Percentiles rank a stretch among this genome's conserved stretches.
phyloP scores from a whole-genome alignment of 2,888 invertebrate species.

The Hydriomena furcata region DNA sequence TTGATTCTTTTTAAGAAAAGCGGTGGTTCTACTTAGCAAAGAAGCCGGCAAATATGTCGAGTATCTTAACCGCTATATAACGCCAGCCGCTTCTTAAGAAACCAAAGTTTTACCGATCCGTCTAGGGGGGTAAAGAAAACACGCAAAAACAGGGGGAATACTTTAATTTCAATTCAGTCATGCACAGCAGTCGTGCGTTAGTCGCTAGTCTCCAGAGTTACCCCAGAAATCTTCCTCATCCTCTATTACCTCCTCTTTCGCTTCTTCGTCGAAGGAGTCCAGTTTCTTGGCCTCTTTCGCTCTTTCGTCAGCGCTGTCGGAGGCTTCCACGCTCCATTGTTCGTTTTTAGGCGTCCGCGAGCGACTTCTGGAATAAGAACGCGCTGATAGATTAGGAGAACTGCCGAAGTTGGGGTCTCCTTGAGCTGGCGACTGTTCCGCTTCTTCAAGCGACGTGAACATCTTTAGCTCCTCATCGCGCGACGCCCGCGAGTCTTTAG shows the following conservation, averaged over 20 bases:
- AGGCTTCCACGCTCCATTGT: constrained; percentile 57
- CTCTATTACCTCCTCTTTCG: constrained; percentile 71
- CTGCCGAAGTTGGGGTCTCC: constrained; percentile 61
- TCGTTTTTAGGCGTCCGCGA: constrained; percentile 70
- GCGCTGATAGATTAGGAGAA: constrained; percentile 77
- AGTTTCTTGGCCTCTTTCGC: constrained; percentile 62
- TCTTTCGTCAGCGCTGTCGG: constrained; percentile 54
- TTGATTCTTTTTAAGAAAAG: not conserved
- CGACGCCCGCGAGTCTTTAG: constrained; percentile 84
- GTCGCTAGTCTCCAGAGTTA: constrained; percentile 69
- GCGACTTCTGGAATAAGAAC: constrained; percentile 82
- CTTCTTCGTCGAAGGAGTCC: constrained; percentile 73
- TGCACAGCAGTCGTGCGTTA: constrained; percentile 71
- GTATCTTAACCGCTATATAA: not conserved
- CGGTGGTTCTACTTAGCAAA: not conserved
- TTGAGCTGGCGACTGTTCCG: constrained; percentile 77
- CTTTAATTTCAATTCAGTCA: constrained; percentile 75
- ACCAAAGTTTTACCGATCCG: constrained; percentile 35
- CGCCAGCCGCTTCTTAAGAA: constrained; percentile 6
- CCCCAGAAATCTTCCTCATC: constrained; percentile 76
- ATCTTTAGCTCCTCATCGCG: constrained; percentile 86
- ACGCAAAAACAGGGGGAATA: constrained; percentile 60
- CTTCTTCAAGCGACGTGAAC: constrained; percentile 86
- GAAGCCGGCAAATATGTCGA: too few species aligned
- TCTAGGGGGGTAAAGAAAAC: constrained; percentile 60